Conservation (phyloP, 2,888 invertebrate genomes). For the Acleris holmiana region DNA sequence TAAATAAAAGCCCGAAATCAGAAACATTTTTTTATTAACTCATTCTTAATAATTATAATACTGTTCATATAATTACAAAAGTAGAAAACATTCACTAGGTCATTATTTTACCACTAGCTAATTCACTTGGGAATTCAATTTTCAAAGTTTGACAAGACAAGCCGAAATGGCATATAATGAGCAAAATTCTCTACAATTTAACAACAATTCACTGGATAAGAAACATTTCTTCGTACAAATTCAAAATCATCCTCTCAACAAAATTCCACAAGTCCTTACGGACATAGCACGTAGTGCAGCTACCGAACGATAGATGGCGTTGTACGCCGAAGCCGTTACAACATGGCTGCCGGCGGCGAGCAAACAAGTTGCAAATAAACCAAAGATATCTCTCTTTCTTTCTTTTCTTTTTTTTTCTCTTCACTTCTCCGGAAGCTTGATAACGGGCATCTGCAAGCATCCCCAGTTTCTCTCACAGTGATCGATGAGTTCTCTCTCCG, state of each 20-base stretch:
- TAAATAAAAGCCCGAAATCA: conserved; percentile 29
- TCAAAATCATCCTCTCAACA: conserved; percentile 20
- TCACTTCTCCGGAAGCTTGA: conserved; percentile 87
- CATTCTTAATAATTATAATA: conserved; percentile 37
- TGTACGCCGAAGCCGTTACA: conserved; percentile 58
- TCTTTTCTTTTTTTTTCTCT: conserved; percentile 38
- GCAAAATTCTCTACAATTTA: conserved; percentile 20
- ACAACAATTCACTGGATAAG: conserved; percentile 13
- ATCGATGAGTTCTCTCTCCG: conserved; percentile 86
- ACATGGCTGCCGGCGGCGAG: conserved; percentile 39
- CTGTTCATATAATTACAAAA: conserved; percentile 38
- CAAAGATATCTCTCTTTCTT: conserved; percentile 38
- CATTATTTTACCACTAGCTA: conserved; percentile 17
- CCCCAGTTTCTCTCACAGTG: conserved; percentile 88
- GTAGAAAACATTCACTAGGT: conserved; percentile 34
- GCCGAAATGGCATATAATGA: conserved; percentile 33
- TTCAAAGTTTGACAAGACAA: conserved; percentile 14
- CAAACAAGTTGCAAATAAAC: conserved; percentile 26
- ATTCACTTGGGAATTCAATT: conserved; percentile 6
- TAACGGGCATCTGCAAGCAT: conserved; percentile 85
- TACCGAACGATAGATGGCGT: conserved; percentile 63
- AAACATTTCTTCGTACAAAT: background rate
- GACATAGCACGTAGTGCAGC: conserved; percentile 41
- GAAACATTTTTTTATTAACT: conserved; percentile 24
- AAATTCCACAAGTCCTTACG: conserved; percentile 18